A percentile compares a stretch with the other conserved stretches of the same genome.
Conservation (phyloP, 2,888 invertebrate genomes). For the Ochlodes sylvanus region DNA sequence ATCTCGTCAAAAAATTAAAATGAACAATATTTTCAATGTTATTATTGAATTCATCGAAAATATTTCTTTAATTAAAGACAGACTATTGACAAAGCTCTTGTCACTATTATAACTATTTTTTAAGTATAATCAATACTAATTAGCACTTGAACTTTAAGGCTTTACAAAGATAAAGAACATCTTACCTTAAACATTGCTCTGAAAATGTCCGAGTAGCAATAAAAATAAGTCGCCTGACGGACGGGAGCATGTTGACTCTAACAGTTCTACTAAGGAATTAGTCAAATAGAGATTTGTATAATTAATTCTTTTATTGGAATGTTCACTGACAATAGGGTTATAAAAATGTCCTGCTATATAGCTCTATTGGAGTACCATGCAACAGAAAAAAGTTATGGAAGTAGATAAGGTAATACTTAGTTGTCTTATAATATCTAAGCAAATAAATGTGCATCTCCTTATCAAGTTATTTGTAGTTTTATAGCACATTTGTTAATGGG, state of each 20-base stretch:
- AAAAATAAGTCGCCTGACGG: constrained; percentile 20
- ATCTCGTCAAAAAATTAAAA: no score
- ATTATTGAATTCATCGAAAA: no score
- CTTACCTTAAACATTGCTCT: constrained; percentile 58
- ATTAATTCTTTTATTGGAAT: constrained; percentile 1
- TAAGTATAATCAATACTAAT: background rate
- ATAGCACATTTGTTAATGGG: no score
- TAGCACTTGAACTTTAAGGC: background rate
- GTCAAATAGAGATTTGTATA: no score
- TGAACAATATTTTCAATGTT: no score
- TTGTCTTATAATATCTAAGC: background rate
- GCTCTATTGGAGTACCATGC: background rate
- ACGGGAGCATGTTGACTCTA: constrained; percentile 24
- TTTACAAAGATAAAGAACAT: background rate
- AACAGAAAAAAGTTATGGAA: background rate
- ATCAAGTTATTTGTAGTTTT: background rate
- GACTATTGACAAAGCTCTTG: no score
- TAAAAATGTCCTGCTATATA: constrained; percentile 10
- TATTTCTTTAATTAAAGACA: no score
- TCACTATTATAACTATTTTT: no score
- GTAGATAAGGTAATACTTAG: background rate
- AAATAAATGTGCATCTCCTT: background rate
- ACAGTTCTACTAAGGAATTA: background rate
- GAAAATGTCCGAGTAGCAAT: constrained; percentile 46
- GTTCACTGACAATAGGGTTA: background rate